phyloP scores from a whole-genome alignment of 2,113 vertebrate species.

The Tor tambroides region DNA sequence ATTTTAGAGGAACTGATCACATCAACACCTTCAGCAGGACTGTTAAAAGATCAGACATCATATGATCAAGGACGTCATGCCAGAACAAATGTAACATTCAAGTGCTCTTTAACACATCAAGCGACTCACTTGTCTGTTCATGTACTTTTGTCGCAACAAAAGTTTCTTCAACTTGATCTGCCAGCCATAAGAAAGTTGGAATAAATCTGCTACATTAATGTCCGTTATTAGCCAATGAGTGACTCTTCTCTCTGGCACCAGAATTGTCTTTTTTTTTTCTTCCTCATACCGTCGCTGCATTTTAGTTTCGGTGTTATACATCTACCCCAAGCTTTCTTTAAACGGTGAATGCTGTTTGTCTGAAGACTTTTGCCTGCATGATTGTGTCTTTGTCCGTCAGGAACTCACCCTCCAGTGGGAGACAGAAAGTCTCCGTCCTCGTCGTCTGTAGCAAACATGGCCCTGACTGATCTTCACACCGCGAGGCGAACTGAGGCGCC shows the following conservation, averaged over 20 bases:
- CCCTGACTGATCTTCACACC: not conserved
- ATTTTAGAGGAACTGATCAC: not conserved
- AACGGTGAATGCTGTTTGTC: not conserved
- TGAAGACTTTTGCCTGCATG: not conserved
- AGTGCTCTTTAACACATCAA: not conserved
- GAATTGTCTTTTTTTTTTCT: not conserved
- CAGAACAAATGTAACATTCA: not conserved
- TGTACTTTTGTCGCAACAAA: not conserved
- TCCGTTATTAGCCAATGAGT: not conserved
- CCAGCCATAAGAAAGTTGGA: not conserved
- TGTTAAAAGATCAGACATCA: slow-evolving; percentile 27
- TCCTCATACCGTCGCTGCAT: not conserved
- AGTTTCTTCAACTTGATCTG: not conserved
- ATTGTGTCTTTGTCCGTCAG: slow-evolving; percentile 37
- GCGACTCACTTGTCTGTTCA: not conserved
- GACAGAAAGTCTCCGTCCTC: slow-evolving; percentile 90
- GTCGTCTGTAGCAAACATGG: slow-evolving; percentile 87
- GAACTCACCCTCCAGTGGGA: slow-evolving; percentile 87
- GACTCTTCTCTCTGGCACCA: too few relatives aligned
- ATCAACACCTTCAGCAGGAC: slow-evolving; percentile 3
- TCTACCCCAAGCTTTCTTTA: not conserved
- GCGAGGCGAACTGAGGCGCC: not conserved
- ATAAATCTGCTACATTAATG: not conserved
- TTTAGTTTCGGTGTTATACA: not conserved
- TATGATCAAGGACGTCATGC: slow-evolving; percentile 22